phyloP scores from a whole-genome alignment of 2,888 invertebrate species.

The Lobophora halterata region DNA sequence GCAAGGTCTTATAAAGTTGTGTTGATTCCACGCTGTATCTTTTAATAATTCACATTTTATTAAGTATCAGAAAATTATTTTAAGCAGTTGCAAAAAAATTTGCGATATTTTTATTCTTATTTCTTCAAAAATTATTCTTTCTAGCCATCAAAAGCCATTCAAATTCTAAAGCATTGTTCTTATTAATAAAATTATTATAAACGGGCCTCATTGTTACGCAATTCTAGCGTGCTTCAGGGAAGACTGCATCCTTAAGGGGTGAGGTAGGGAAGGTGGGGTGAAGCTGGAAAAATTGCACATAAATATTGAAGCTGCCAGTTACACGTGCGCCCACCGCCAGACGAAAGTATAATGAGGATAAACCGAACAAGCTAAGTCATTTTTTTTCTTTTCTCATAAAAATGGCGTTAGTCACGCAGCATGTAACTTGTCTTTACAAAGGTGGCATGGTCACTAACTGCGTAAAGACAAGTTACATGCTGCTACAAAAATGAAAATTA shows the following conservation, averaged over 20 bases:
- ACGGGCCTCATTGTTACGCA: constrained; percentile 69
- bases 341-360: constrained; percentile 48
- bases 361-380: too few species aligned
- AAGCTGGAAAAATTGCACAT: constrained; percentile 79
- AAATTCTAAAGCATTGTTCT: constrained; percentile 27
- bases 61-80: too few species aligned
- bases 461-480: too few species aligned
- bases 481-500: too few species aligned
- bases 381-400: too few species aligned
- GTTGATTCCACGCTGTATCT: too few species aligned
- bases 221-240: constrained; percentile 54
- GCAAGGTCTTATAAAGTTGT: too few species aligned
- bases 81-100: too few species aligned
- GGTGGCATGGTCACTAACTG: too few species aligned
- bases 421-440: too few species aligned
- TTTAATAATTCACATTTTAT: too few species aligned
- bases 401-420: too few species aligned
- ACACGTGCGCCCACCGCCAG: constrained; percentile 73
- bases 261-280: constrained; percentile 35
- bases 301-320: constrained; percentile 82
- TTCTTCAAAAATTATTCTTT: constrained; percentile 8
- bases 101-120: background rate
- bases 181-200: constrained; percentile 58
- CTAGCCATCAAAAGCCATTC: constrained; percentile 7
- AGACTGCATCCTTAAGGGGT: constrained; percentile 76